phyloP scores from a whole-genome alignment of 2,888 invertebrate species.

The Shargacucullia verbasci region DNA sequence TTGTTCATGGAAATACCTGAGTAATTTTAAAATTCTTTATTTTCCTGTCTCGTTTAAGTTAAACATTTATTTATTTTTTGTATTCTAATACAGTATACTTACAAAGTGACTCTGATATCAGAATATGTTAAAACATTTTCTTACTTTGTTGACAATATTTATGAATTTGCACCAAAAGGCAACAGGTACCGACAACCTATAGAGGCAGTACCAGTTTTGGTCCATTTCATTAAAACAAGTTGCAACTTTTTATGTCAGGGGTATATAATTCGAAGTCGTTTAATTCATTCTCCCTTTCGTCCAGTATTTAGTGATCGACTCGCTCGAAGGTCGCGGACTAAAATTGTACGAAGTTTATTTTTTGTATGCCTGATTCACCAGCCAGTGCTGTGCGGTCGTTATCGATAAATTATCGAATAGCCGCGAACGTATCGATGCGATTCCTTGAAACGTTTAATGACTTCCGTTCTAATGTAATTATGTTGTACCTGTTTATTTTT shows the following conservation, averaged over 20 bases:
- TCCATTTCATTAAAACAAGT: slow-evolving; percentile 29
- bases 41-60: no score
- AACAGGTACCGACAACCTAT: slow-evolving; percentile 1
- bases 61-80: no score
- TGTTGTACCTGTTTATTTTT: slow-evolving; percentile 36
- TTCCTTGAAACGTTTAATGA: slow-evolving; percentile 47
- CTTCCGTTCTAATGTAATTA: slow-evolving; percentile 55
- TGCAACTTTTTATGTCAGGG: slow-evolving; percentile 37
- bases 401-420: slow-evolving; percentile 55
- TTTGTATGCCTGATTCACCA: slow-evolving; percentile 68
- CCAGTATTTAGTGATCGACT: slow-evolving; percentile 64
- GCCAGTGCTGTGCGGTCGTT: slow-evolving; percentile 58
- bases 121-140: no score
- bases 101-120: no score
- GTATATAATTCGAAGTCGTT: slow-evolving; percentile 29
- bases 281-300: slow-evolving; percentile 49
- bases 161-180: slow-evolving; percentile 14
- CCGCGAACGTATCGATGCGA: slow-evolving; percentile 41
- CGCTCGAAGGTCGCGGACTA: slow-evolving; percentile 76
- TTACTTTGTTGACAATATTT: no score
- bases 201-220: slow-evolving; percentile 29
- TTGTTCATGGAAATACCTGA: no score
- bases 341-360: slow-evolving; percentile 69
- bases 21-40: no score
- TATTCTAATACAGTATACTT: no score